Conservation (phyloP, 2,113 vertebrate genomes). For the Entomyzon cyanotis region DNA sequence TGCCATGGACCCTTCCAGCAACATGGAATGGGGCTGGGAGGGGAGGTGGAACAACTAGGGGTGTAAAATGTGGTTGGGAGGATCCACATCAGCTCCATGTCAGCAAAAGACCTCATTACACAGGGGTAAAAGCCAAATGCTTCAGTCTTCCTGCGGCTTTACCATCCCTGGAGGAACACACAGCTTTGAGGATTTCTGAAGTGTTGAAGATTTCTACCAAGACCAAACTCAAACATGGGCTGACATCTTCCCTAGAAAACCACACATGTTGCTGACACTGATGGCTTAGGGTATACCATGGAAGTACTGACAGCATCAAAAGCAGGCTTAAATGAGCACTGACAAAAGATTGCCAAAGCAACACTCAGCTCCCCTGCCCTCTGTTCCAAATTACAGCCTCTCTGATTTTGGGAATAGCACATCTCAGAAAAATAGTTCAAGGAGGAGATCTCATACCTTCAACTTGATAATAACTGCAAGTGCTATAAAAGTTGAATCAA, state of each 20-base stretch:
- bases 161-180: background rate
- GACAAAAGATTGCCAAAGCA: background rate
- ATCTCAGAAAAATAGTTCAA: background rate
- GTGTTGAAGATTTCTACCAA: background rate
- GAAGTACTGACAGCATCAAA: background rate
- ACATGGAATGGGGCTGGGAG: background rate
- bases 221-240: background rate
- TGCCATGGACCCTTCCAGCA: background rate
- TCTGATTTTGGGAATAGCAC: background rate
- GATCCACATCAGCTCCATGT: background rate
- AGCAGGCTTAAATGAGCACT: background rate
- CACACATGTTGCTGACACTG: background rate
- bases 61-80: background rate
- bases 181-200: background rate
- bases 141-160: background rate
- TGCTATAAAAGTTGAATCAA: background rate
- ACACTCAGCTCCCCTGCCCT: background rate
- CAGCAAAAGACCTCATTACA: background rate
- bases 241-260: background rate
- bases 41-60: rapidly evolving
- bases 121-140: background rate
- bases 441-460: background rate
- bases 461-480: background rate
- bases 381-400: background rate
- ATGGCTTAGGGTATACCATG: rapidly evolving